A percentile compares a stretch with the other conserved stretches of the same genome.
Conservation (phyloP, 2,797 vertebrate genomes). For the Crenuchus spilurus region DNA sequence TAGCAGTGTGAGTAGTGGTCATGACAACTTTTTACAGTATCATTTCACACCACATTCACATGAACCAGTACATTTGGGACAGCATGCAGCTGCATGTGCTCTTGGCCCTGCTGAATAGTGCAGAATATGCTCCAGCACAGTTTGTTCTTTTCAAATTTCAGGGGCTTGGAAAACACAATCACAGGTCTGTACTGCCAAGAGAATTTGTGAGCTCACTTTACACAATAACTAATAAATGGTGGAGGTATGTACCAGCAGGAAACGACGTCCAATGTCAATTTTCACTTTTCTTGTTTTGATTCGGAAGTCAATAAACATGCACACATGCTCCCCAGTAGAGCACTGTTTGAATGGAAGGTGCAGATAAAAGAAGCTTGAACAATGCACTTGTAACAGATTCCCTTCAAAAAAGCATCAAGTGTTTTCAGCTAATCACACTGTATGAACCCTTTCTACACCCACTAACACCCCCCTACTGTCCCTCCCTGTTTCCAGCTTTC, state of each 20-base stretch:
- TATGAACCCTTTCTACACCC: not conserved
- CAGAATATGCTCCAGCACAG: slow-evolving; percentile 8
- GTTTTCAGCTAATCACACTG: slow-evolving; percentile 6
- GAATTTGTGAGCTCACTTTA: slow-evolving; percentile 10
- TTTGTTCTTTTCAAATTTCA: slow-evolving; percentile 12
- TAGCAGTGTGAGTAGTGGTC: slow-evolving; percentile 1
- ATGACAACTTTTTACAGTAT: slow-evolving; percentile 4
- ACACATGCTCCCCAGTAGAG: not conserved
- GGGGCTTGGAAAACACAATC: slow-evolving; percentile 13
- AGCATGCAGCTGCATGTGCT: slow-evolving; percentile 19
- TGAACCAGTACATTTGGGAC: not conserved
- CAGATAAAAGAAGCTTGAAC: not conserved
- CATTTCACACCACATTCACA: slow-evolving; percentile 15
- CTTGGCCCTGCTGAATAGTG: not conserved
- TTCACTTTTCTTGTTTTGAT: slow-evolving; percentile 36
- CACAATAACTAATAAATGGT: slow-evolving; percentile 38
- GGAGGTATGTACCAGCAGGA: slow-evolving; percentile 22
- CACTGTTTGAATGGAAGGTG: not conserved
- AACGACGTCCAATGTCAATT: slow-evolving; percentile 45
- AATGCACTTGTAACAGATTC: slow-evolving; percentile 10
- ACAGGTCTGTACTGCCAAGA: slow-evolving; percentile 2
- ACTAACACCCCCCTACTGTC: not conserved
- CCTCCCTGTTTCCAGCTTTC: not conserved
- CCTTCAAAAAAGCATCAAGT: not conserved
- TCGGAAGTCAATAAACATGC: slow-evolving; percentile 34